These are phyloP conservation scores for Tarsius wallacei DNA, from an alignment of 2,797 vertebrate species.

Conservation along the genomic window DNA sequence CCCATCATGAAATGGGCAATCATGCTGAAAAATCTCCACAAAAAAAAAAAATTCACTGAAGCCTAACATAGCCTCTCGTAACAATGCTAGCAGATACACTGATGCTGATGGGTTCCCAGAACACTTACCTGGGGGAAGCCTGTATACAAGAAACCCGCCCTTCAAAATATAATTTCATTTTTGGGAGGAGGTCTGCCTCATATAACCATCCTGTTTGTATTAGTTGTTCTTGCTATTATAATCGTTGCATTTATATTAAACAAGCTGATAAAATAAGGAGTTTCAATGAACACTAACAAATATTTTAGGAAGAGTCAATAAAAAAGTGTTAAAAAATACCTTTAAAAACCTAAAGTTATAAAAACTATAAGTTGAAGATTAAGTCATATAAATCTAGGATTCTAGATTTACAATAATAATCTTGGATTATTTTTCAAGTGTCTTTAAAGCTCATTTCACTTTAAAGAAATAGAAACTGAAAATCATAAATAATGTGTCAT, in stretches of 20 bases:
- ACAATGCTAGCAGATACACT: no score
- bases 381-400: neutral
- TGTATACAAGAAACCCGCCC: no score
- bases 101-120: no score
- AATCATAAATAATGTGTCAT: neutral
- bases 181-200: no score
- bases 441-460: constrained; percentile 46
- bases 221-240: neutral
- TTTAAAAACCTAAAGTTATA: neutral
- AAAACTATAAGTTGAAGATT: neutral
- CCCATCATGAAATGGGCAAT: no score
- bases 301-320: neutral
- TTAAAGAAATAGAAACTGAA: neutral
- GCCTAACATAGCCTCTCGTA: no score
- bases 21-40: no score
- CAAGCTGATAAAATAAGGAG: neutral
- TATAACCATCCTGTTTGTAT: neutral
- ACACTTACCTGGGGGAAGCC: no score
- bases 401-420: neutral
- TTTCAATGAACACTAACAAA: constrained; percentile 22
- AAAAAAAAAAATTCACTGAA: no score
- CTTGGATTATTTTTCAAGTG: neutral
- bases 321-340: constrained; percentile 16
- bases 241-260: neutral
- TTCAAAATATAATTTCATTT: no score